Evolutionary conservation across 2,113 vertebrate genomes (phyloP).

Genomic region (Aegotheles bennettii): DNA sequence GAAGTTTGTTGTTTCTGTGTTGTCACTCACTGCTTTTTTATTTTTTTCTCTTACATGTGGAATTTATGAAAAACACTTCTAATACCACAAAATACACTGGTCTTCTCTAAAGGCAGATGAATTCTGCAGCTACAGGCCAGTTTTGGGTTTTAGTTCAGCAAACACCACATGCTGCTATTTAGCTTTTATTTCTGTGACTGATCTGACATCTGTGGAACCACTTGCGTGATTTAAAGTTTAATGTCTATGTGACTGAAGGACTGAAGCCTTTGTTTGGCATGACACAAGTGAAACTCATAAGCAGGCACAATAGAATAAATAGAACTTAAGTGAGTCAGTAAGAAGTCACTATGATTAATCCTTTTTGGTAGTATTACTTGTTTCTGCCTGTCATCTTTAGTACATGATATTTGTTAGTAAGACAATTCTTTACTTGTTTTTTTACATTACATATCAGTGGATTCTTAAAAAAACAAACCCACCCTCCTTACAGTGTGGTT

Average conservation of each 20-base stretch:
- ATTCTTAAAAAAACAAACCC: neutral
- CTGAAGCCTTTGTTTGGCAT: neutral
- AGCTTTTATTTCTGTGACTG: neutral
- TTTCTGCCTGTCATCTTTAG: neutral
- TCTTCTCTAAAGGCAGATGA: neutral
- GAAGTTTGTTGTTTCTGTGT: neutral
- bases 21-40: neutral
- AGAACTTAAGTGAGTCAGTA: neutral
- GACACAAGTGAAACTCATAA: neutral
- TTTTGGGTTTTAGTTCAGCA: neutral
- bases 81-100: neutral
- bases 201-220: rapidly evolving
- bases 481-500: neutral
- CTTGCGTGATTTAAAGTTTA: neutral
- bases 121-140: neutral
- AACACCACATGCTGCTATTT: neutral
- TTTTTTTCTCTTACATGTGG: neutral
- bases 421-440: neutral
- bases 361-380: neutral
- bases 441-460: neutral
- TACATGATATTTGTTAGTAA: neutral
- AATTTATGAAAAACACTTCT: neutral
- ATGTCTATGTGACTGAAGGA: neutral
- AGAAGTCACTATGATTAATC: neutral
- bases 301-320: neutral